Conservation (phyloP, 2,113 vertebrate species). For the Hiodon tergisus region DNA sequence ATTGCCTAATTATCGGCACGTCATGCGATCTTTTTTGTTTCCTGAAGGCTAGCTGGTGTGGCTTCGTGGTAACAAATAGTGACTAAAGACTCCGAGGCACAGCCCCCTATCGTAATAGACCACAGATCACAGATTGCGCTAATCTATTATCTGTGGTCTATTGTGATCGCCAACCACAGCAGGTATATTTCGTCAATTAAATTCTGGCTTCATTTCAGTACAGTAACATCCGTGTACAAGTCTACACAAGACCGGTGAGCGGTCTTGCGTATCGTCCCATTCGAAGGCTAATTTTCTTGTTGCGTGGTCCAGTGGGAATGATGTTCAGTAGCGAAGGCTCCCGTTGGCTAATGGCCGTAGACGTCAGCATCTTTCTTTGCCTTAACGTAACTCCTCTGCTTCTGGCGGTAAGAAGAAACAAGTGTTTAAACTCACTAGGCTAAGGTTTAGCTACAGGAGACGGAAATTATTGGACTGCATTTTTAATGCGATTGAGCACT, state of each 20-base stretch:
- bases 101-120: no score
- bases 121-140: no score
- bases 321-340: constrained; percentile 34
- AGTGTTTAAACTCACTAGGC: constrained; percentile 44
- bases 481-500: not conserved
- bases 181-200: constrained; percentile 1
- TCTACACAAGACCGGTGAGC: constrained; percentile 1
- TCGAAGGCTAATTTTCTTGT: constrained; percentile 2
- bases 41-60: no score
- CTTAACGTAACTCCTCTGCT: constrained; percentile 44
- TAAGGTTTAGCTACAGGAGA: not conserved
- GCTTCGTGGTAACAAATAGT: no score
- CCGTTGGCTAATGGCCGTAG: constrained; percentile 53
- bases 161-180: no score
- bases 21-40: no score
- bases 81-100: no score
- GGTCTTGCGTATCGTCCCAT: not conserved
- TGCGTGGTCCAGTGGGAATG: constrained; percentile 25
- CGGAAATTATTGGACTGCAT: not conserved
- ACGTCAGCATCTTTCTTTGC: constrained; percentile 55
- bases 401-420: constrained; percentile 48
- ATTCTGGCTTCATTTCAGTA: not conserved
- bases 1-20: no score
- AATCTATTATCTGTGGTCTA: no score
- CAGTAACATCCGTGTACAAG: not conserved